These are phyloP conservation scores for Rhodeus uyekii DNA, from an alignment of 2,797 vertebrate species.

Conservation along the genomic window DNA sequence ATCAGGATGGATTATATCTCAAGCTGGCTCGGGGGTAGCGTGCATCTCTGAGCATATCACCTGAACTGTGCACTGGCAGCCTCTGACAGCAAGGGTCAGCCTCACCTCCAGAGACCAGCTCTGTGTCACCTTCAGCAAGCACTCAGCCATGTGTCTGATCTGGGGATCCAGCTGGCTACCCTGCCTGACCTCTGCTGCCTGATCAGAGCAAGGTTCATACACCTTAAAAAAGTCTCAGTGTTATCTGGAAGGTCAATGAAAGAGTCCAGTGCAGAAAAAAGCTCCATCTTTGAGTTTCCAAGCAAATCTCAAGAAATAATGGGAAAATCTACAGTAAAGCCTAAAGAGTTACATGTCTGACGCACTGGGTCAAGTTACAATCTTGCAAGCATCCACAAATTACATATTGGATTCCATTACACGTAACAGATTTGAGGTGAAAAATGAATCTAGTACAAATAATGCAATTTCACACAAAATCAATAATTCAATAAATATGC, in stretches of 20 bases:
- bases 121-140: conserved; percentile 54
- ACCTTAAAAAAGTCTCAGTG: conserved; percentile 20
- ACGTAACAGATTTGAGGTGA: not conserved
- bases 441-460: not conserved
- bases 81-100: conserved; percentile 40
- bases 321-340: not conserved
- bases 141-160: conserved; percentile 12
- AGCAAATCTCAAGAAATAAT: not conserved
- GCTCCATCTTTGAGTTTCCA: not conserved
- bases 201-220: conserved; percentile 6
- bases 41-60: conserved; percentile 38
- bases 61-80: conserved; percentile 46
- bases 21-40: conserved; percentile 37
- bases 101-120: conserved; percentile 45
- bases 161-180: conserved; percentile 31
- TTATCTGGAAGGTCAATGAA: conserved; percentile 12
- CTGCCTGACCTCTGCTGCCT: conserved; percentile 11
- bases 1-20: conserved; percentile 58
- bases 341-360: not conserved
- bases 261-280: not conserved
- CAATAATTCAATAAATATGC: conserved; percentile 34
- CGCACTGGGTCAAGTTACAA: not conserved
- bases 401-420: conserved; percentile 5
- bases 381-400: not conserved
- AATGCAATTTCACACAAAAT: conserved; percentile 7